A percentile compares a stretch with the other conserved stretches of the same genome.
phyloP scores from a whole-genome alignment of 2,888 invertebrate species.

The Mongoloraphidia duomilia region DNA sequence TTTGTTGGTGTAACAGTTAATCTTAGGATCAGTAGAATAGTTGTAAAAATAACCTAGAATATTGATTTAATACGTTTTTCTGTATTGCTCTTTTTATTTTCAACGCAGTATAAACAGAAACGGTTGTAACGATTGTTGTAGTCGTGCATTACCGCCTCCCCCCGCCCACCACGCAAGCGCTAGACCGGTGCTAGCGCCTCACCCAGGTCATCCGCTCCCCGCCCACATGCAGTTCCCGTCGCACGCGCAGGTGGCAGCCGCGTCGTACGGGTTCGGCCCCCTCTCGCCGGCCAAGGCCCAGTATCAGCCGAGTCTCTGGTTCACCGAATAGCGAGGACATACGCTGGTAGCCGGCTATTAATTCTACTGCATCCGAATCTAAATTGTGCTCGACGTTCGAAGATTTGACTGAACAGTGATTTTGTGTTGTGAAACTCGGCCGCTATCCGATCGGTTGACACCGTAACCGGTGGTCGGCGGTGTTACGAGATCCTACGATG shows the following conservation, averaged over 20 bases:
- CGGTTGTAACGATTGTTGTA: constrained; percentile 21
- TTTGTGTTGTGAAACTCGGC: neutral
- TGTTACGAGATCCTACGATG: no score
- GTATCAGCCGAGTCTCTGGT: constrained; percentile 59
- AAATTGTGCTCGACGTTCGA: no score
- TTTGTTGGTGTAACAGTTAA: no score
- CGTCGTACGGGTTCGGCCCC: constrained; percentile 50
- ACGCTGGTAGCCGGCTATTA: no score
- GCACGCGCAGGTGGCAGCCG: constrained; percentile 41
- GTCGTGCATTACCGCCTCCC: constrained; percentile 54
- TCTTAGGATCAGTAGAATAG: no score
- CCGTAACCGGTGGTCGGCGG: no score
- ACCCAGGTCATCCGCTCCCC: constrained; percentile 63
- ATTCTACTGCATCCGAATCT: no score
- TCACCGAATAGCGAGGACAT: constrained; percentile 43
- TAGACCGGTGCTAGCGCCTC: constrained; percentile 45
- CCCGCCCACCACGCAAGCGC: constrained; percentile 73
- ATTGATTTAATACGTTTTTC: no score
- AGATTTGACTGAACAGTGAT: neutral
- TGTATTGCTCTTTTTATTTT: no score
- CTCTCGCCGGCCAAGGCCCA: constrained; percentile 57
- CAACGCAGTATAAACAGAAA: no score
- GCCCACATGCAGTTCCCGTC: constrained; percentile 69
- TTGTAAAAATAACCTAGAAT: no score
- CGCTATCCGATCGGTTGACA: neutral